Percentiles rank a stretch among this genome's conserved stretches.
phyloP scores from a whole-genome alignment of 2,888 invertebrate species.

The Drosophila prostipennis region DNA sequence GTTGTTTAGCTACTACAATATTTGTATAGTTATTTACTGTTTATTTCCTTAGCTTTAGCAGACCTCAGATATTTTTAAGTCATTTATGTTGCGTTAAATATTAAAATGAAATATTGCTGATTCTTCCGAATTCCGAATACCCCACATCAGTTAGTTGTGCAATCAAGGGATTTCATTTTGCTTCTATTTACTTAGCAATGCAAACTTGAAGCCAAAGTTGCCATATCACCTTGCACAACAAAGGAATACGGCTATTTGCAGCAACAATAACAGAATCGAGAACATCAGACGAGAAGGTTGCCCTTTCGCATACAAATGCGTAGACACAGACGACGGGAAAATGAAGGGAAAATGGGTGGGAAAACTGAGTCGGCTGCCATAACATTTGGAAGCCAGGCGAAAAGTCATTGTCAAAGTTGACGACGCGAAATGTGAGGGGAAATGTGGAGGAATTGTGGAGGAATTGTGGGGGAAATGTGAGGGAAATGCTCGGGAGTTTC shows the following conservation, averaged over 20 bases:
- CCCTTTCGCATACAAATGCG: slow-evolving; percentile 30
- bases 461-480: slow-evolving; percentile 1
- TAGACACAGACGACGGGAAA: slow-evolving; percentile 24
- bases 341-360: slow-evolving; percentile 12
- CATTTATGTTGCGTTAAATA: slow-evolving; percentile 1
- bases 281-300: slow-evolving; percentile 22
- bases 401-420: slow-evolving; percentile 75
- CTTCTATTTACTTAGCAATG: slow-evolving; percentile 24
- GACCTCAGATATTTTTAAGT: too few species aligned
- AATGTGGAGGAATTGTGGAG: background rate
- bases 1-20: too few species aligned
- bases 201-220: slow-evolving; percentile 27
- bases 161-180: slow-evolving; percentile 27
- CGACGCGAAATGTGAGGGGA: slow-evolving; percentile 15
- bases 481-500: background rate
- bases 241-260: slow-evolving; percentile 11
- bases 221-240: slow-evolving; percentile 22
- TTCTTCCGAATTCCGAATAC: background rate
- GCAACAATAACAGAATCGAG: slow-evolving; percentile 42
- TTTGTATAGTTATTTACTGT: too few species aligned
- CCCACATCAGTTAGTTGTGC: slow-evolving; percentile 13
- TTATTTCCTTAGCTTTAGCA: too few species aligned
- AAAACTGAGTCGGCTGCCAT: slow-evolving; percentile 35
- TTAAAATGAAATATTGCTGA: slow-evolving; percentile 8
- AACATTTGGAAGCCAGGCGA: slow-evolving; percentile 67